Evolutionary conservation across 92 coral and sea anemone genomes (phyloP), one percentile per base, ranked within the genome.

Genomic region (Scolanthus callimorphus): DNA sequence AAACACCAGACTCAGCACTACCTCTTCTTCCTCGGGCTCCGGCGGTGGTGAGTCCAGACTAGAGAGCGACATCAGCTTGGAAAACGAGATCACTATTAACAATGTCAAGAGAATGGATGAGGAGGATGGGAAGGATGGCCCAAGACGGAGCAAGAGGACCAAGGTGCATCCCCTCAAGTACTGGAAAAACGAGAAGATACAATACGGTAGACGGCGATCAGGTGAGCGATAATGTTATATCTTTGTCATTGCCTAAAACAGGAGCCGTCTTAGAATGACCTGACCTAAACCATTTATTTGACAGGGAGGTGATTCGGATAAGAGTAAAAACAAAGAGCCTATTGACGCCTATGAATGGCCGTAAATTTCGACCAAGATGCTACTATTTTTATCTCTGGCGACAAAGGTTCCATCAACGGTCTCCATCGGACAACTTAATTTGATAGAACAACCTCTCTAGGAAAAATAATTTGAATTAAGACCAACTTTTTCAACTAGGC

Each of bases 131-230:
- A 55, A 61, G 20, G 65, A 61, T 15, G 68, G 30, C 6, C 49
- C 71, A 0, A 63, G 97, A 48, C 70, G 91, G n/a, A 91, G 96
- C 48, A 83, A 85, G 4, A 59, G 97, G 47, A 69, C 84, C 49
- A 81, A 85, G 24, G 92, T 91, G 20, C 85, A 90, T 23, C 76
- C 89, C 1, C 58, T 91, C 48, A 72, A 91, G 41, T 91, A 56
- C 70, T 91, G 97, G 97, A 91, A 83, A 65, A 91, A 91, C 29
- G 97, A 91, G 60, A 66, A 89, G 48, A 86, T 91, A 21, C 76
- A 79, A n/a, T 91, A 91, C 55, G 97, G 83, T 26, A 81, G 91
- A 62, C 77, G 97, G 15, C 60, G 71, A 39, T 91, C 97, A 22
- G 97, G 97, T 91, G 53, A 37, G n/a, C n/a, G n/a, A n/a, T n/a